These are phyloP conservation scores for Bugulina stolonifera DNA, from an alignment of 2,888 invertebrate genomes.

Conservation along the genomic window DNA sequence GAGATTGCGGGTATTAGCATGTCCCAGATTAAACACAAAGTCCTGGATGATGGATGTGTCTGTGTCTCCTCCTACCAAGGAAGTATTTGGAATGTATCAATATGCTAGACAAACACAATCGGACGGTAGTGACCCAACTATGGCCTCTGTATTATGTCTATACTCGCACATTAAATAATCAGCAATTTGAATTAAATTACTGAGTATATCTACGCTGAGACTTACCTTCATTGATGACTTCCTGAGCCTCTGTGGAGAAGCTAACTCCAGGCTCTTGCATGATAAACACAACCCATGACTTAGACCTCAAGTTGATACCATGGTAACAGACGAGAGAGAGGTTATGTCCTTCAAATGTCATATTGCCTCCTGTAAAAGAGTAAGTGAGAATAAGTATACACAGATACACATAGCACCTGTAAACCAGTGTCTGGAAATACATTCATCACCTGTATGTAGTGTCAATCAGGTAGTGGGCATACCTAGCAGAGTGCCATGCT, in stretches of 20 bases:
- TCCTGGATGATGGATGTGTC: slow-evolving; percentile 73
- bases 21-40: slow-evolving; percentile 78
- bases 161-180: no score
- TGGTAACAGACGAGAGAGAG: slow-evolving; percentile 94
- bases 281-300: slow-evolving; percentile 92
- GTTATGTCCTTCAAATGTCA: slow-evolving; percentile 64
- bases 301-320: slow-evolving; percentile 90
- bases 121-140: no score
- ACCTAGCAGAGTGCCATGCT: slow-evolving; percentile 61
- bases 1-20: slow-evolving; percentile 56
- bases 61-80: slow-evolving; percentile 7
- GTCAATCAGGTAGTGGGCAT: no score
- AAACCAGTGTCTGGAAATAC: background rate
- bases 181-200: no score
- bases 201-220: no score
- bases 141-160: no score
- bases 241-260: slow-evolving; percentile 64
- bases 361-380: slow-evolving; percentile 65
- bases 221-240: slow-evolving; percentile 55
- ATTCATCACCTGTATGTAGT: background rate
- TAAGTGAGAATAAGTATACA: background rate
- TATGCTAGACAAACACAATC: no score
- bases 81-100: no score
- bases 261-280: slow-evolving; percentile 69
- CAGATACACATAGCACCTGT: background rate